Base-by-base conservation (phyloP, 2,888 invertebrate genomes). In the Chromoteleia sp. region DNA sequence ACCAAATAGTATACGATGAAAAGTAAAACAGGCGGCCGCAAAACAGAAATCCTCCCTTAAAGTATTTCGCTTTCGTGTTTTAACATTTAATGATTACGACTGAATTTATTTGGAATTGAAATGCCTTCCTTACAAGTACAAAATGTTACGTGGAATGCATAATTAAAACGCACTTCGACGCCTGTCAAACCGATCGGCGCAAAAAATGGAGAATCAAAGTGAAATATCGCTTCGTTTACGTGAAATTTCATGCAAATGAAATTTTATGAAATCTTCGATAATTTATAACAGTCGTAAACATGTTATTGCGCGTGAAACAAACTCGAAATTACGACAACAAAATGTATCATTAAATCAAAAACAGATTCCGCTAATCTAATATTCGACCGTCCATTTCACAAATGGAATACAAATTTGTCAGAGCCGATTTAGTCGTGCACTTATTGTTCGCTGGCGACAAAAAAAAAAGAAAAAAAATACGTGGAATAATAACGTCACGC, bases 71-170 rank as follows among this genome's bases (percentile, higher is more conserved):
- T 1, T 14, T 25, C 25, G 25, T 5, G 25, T 5, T 25, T 25
- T 25, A n/a, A 33, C 48, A 65, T 56, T 56, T 33, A 63, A 74
- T 56, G 21, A 50, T 50, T 41, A 58, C 29, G 30, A 21, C 19
- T 12, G 21, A 65, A 74, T 74, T 33, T 56, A 65, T 75, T 67
- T 50, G n/a, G 58, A 19, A 59, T 43, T 59, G 59, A 41, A 76
- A 67, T 41, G 43, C 59, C 50, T 68, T 67, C n/a, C 56, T 59
- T 59, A 52, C 75, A 52, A 48, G 58, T 30, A 14, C 50, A 30
- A 50, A 76, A 59, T 48, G 59, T 58, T 67, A 79, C 71, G 68
- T 68, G 68, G 73, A 73, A 73, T 74, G 73, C 54, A 68, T 74
- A 79, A 80, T 80, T 74, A 45, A 74, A 80, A 41, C 15, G 30